phyloP scores from a whole-genome alignment of 2,888 invertebrate genomes.

The Liodrosophila aerea region DNA sequence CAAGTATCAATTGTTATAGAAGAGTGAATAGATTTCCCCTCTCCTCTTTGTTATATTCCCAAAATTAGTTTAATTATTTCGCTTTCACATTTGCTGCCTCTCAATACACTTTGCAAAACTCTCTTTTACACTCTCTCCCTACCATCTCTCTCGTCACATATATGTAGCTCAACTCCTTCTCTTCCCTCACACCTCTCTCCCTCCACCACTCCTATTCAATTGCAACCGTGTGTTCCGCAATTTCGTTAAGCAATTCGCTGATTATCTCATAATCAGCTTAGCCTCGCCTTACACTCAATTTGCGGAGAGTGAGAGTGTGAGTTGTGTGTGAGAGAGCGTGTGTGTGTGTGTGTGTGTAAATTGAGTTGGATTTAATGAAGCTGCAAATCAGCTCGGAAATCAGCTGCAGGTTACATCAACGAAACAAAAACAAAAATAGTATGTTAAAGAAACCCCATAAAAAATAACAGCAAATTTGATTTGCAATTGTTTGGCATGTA shows the following conservation, averaged over 20 bases:
- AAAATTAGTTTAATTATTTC: neutral
- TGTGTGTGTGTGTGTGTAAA: constrained; percentile 3
- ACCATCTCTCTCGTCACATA: neutral
- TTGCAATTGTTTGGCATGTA: constrained; percentile 57
- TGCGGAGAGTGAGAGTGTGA: constrained; percentile 14
- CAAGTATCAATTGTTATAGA: too few species aligned
- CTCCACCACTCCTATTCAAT: constrained; percentile 4
- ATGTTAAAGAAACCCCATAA: constrained; percentile 22
- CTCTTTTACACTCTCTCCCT: neutral
- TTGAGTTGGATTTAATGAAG: constrained; percentile 60
- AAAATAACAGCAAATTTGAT: constrained; percentile 49
- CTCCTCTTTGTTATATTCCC: too few species aligned
- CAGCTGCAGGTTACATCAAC: constrained; percentile 62
- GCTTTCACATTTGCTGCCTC: too few species aligned
- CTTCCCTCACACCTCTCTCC: too few species aligned
- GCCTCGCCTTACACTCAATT: constrained; percentile 53
- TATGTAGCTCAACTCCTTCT: too few species aligned
- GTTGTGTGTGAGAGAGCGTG: neutral
- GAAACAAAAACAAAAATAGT: constrained; percentile 25
- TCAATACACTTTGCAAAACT: too few species aligned
- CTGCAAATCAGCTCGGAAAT: constrained; percentile 55
- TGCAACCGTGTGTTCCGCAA: constrained; percentile 34
- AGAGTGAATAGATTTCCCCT: too few species aligned
- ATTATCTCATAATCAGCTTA: constrained; percentile 72
- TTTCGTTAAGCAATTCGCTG: constrained; percentile 60